These are phyloP conservation scores for Hexactinellida sp. DNA, from an alignment of 37 sponge, comb jelly and placozoan genomes.

Conservation along the genomic window DNA sequence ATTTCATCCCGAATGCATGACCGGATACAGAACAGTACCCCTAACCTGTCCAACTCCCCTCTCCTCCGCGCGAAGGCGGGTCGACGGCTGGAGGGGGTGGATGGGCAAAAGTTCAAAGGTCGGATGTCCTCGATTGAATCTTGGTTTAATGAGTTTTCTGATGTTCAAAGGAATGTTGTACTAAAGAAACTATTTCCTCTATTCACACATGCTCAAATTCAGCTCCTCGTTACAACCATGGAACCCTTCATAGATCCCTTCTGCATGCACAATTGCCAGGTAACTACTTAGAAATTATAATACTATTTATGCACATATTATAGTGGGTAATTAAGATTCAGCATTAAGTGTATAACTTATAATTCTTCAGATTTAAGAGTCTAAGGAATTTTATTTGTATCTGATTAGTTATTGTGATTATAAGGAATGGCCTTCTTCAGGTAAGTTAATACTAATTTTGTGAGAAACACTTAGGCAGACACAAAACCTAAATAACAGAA, in stretches of 20 bases:
- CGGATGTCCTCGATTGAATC: constrained; percentile 42
- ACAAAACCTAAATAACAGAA: no score
- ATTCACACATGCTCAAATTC: not conserved
- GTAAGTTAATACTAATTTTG: no score
- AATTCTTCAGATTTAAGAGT: no score
- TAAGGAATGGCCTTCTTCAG: no score
- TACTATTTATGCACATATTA: no score
- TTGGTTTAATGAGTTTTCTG: constrained; percentile 83
- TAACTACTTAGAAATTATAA: not conserved
- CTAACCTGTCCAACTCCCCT: not conserved
- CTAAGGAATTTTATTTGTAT: no score
- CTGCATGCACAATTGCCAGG: constrained; percentile 13
- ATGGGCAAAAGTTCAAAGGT: constrained; percentile 41
- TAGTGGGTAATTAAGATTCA: no score
- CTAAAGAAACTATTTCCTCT: constrained; percentile 39
- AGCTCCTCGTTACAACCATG: not conserved
- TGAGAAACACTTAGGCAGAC: no score
- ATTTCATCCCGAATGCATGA: not conserved
- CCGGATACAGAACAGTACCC: not conserved
- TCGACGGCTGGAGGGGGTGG: constrained; percentile 33
- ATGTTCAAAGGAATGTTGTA: constrained; percentile 72
- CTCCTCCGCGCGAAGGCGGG: not conserved
- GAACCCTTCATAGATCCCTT: constrained; percentile 9
- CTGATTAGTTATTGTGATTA: no score
- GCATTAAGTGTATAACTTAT: no score